Percentiles rank a stretch among this genome's conserved stretches.
phyloP scores from a whole-genome alignment of 2,888 invertebrate genomes.

The Epinotia nisella region DNA sequence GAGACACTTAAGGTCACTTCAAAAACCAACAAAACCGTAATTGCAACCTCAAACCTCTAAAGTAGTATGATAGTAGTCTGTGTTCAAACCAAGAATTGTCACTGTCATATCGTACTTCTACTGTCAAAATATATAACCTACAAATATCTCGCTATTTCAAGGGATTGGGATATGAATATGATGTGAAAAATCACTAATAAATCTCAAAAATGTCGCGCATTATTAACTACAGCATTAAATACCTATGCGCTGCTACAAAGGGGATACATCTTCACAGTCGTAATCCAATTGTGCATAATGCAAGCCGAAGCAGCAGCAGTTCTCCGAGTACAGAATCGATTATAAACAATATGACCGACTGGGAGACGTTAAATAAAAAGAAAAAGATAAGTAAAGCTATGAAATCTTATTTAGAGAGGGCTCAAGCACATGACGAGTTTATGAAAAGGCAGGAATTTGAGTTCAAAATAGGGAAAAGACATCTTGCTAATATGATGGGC shows the following conservation, averaged over 20 bases:
- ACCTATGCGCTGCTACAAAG: slow-evolving; percentile 33
- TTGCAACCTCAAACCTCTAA: too few relatives aligned
- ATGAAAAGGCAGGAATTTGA: slow-evolving; percentile 91
- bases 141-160: not conserved
- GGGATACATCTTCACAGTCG: slow-evolving; percentile 16
- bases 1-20: too few relatives aligned
- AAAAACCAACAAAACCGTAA: too few relatives aligned
- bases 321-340: slow-evolving; percentile 53
- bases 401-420: slow-evolving; percentile 93
- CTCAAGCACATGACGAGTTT: slow-evolving; percentile 92
- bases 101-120: too few relatives aligned
- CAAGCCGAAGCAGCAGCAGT: slow-evolving; percentile 60
- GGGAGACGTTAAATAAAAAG: slow-evolving; percentile 78
- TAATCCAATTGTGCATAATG: slow-evolving; percentile 49
- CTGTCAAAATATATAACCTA: too few relatives aligned
- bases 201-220: slow-evolving; percentile 39
- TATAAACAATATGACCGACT: slow-evolving; percentile 68
- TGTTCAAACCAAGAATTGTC: too few relatives aligned
- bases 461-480: slow-evolving; percentile 96
- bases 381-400: slow-evolving; percentile 93
- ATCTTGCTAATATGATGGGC: slow-evolving; percentile 99
- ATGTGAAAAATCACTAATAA: not conserved
- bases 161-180: not conserved
- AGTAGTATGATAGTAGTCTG: too few relatives aligned
- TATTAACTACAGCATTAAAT: slow-evolving; percentile 39